Evolutionary conservation across 2,113 vertebrate genomes (phyloP).

Genomic region (Lasiurus cinereus): DNA sequence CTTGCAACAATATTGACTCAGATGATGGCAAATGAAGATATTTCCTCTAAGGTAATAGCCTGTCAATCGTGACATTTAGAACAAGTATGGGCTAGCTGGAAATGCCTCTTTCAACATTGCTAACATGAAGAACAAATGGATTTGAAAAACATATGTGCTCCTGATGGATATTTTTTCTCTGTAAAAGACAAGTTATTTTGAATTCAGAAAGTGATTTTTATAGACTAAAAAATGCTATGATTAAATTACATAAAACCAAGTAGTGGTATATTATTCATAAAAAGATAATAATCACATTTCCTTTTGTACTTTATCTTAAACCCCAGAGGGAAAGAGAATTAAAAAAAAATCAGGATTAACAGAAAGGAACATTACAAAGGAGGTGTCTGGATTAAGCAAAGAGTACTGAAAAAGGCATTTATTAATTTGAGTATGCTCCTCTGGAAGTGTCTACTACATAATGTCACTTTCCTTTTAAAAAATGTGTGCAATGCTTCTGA

Average conservation of each 20-base stretch:
- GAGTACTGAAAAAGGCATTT: not conserved
- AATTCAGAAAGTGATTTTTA: slow-evolving; percentile 69
- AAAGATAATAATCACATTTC: slow-evolving; percentile 38
- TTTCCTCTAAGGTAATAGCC: slow-evolving; percentile 47
- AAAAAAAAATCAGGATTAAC: not conserved
- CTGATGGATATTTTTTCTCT: slow-evolving; percentile 32
- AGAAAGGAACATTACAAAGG: slow-evolving; percentile 28
- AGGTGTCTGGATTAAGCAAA: not conserved
- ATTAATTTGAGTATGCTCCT: not conserved
- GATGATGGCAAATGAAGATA: slow-evolving; percentile 62
- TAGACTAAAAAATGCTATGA: slow-evolving; percentile 17
- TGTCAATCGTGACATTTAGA: slow-evolving; percentile 66
- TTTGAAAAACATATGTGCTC: slow-evolving; percentile 18
- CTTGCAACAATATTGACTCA: slow-evolving; percentile 72
- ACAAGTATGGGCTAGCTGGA: slow-evolving; percentile 31
- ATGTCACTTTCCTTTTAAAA: not conserved
- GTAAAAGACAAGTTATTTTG: slow-evolving; percentile 59
- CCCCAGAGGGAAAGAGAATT: not conserved
- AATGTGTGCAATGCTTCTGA: not conserved
- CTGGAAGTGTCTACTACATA: not conserved
- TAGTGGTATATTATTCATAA: slow-evolving; percentile 38
- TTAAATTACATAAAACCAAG: slow-evolving; percentile 58
- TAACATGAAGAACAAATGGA: slow-evolving; percentile 45
- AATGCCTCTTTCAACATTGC: slow-evolving; percentile 53
- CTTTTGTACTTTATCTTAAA: slow-evolving; percentile 54